Percentiles rank a stretch among this genome's conserved stretches.
phyloP scores from a whole-genome alignment of 2,888 invertebrate genomes.

The Lasioglossum figueresi region DNA sequence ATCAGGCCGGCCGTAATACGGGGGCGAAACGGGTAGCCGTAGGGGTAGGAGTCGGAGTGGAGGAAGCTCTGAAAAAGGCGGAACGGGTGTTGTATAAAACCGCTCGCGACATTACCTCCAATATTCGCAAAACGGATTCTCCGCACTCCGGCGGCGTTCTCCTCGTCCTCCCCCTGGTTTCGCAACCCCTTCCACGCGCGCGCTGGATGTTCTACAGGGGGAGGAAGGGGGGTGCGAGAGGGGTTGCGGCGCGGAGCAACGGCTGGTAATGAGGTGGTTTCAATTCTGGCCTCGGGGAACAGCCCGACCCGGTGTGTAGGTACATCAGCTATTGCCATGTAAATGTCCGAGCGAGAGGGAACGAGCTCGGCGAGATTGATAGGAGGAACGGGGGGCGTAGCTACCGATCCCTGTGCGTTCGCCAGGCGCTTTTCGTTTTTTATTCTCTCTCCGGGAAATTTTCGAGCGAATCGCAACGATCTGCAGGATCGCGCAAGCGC shows the following conservation, averaged over 20 bases:
- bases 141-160: slow-evolving; percentile 69
- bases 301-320: slow-evolving; percentile 68
- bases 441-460: slow-evolving; percentile 28
- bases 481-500: slow-evolving; percentile 4
- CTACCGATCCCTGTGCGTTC: slow-evolving; percentile 40
- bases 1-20: slow-evolving; percentile 76
- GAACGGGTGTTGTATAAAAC: slow-evolving; percentile 81
- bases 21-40: slow-evolving; percentile 52
- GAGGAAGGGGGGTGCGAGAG: background rate
- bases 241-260: slow-evolving; percentile 14
- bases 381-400: slow-evolving; percentile 55
- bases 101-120: slow-evolving; percentile 83
- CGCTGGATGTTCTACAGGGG: background rate
- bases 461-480: slow-evolving; percentile 35
- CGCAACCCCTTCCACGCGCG: slow-evolving; percentile 48
- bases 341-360: slow-evolving; percentile 75
- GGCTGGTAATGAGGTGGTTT: slow-evolving; percentile 83
- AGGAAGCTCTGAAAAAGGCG: slow-evolving; percentile 69
- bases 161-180: slow-evolving; percentile 59
- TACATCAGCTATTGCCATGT: slow-evolving; percentile 78
- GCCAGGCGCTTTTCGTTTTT: slow-evolving; percentile 13
- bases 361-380: slow-evolving; percentile 75
- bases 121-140: slow-evolving; percentile 84
- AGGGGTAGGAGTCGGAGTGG: slow-evolving; percentile 66
- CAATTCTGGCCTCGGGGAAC: slow-evolving; percentile 83